A percentile compares a stretch with the other conserved stretches of the same genome.
These are phyloP conservation scores for Caenorhabditis tropicalis DNA, from an alignment of 1,140 invertebrate species.

Conservation along the genomic window DNA sequence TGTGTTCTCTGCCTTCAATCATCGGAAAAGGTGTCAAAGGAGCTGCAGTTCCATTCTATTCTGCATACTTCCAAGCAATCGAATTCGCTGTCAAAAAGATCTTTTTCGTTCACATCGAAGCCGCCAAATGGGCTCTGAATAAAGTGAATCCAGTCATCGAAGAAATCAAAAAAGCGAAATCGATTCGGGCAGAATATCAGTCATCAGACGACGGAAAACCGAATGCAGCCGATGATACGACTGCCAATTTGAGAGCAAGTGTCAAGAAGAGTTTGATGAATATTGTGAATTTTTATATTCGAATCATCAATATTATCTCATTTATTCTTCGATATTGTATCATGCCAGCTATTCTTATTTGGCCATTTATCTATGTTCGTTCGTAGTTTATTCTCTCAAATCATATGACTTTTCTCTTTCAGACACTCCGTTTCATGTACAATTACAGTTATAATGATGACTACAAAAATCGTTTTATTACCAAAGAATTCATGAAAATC, in stretches of 20 bases:
- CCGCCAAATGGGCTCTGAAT: neutral
- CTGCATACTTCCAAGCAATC: conserved; percentile 14
- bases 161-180: conserved; percentile 24
- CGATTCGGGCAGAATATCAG: conserved; percentile 15
- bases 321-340: conserved; percentile 6
- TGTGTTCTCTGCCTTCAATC: neutral
- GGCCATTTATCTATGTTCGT: conserved; percentile 12
- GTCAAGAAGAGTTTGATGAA: conserved; percentile 25
- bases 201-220: conserved; percentile 28
- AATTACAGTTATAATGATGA: conserved; percentile 42
- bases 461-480: conserved; percentile 10
- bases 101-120: conserved; percentile 31
- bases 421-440: conserved; percentile 42
- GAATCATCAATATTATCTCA: conserved; percentile 11
- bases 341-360: conserved; percentile 1
- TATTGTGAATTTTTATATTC: conserved; percentile 8
- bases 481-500: conserved; percentile 25
- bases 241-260: conserved; percentile 27
- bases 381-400: neutral
- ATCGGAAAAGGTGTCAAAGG: conserved; percentile 43
- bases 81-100: neutral
- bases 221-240: conserved; percentile 27
- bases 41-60: conserved; percentile 42
- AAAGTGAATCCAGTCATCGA: conserved; percentile 19
- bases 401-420: neutral